Percentiles rank a stretch among this genome's conserved stretches.
These are phyloP conservation scores for Mnemiopsis leidyi DNA, from an alignment of 37 sponge, comb jelly and placozoan species.

Conservation along the genomic window DNA sequence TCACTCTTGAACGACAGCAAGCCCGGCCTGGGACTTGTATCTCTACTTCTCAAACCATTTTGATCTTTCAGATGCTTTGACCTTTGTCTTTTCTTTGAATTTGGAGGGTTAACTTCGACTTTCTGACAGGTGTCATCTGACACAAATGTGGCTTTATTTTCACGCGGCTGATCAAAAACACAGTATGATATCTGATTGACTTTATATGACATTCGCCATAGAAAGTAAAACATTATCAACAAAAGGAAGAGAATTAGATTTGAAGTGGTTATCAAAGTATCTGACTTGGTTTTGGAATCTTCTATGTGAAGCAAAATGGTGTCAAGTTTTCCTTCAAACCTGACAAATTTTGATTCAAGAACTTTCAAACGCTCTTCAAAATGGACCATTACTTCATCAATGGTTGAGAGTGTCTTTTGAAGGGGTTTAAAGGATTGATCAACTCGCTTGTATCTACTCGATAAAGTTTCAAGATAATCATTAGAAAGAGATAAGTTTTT, in stretches of 20 bases:
- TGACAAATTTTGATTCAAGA: conserved; percentile 29
- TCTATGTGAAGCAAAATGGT: neutral
- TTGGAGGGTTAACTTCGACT: neutral
- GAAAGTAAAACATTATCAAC: neutral
- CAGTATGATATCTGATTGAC: conserved; percentile 17
- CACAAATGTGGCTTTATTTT: neutral
- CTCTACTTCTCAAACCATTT: neutral
- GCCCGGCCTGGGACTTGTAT: conserved; percentile 3
- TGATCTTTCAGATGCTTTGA: neutral
- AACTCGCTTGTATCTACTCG: conserved; percentile 50
- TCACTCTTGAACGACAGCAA: neutral
- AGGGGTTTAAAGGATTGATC: conserved; percentile 40
- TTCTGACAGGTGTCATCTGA: neutral
- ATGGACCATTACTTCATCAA: conserved; percentile 31
- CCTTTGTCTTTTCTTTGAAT: neutral
- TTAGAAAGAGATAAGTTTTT: conserved; percentile 24
- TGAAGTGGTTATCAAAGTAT: conserved; percentile 15
- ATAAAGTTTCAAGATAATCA: conserved; percentile 58
- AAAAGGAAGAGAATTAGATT: conserved; percentile 33
- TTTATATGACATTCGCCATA: conserved; percentile 38
- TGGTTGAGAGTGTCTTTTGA: conserved; percentile 40
- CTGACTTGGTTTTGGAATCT: neutral
- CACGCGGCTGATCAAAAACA: neutral
- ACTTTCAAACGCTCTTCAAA: conserved; percentile 10
- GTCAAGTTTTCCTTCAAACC: neutral